A percentile compares a stretch with the other conserved stretches of the same genome.
Evolutionary conservation across 1,140 invertebrate species (phyloP).

Genomic region (Solenopsis invicta): DNA sequence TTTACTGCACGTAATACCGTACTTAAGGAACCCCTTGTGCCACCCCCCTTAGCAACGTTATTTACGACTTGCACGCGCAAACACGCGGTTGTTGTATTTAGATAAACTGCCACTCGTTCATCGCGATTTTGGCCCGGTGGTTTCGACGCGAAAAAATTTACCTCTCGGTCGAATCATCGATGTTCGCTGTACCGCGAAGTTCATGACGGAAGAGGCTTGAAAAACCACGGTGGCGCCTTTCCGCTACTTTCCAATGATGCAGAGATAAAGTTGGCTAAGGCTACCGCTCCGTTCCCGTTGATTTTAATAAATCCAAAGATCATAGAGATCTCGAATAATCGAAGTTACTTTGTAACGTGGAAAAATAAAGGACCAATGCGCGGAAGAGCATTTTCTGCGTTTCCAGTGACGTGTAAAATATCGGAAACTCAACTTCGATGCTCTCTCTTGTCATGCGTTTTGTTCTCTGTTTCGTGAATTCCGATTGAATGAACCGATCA

Average conservation of each 20-base stretch:
- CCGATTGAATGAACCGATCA: constrained; percentile 65
- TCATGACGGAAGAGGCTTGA: neutral
- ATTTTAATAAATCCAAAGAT: neutral
- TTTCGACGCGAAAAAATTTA: neutral
- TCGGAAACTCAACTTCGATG: constrained; percentile 28
- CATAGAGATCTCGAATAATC: neutral
- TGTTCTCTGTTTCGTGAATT: constrained; percentile 64
- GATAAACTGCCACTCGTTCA: constrained; percentile 43
- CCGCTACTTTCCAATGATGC: neutral
- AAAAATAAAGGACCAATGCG: neutral
- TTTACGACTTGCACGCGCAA: constrained; percentile 41
- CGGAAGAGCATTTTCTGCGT: neutral
- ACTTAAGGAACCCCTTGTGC: constrained; percentile 9
- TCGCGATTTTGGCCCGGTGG: constrained; percentile 2
- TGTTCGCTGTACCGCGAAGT: neutral
- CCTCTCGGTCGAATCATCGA: no score
- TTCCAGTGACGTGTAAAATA: neutral
- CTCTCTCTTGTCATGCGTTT: constrained; percentile 12
- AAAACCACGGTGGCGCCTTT: neutral
- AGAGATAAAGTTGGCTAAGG: neutral
- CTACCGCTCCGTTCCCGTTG: neutral
- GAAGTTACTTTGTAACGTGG: neutral
- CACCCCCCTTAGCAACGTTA: constrained; percentile 17
- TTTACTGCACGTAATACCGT: constrained; percentile 55
- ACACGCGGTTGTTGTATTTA: constrained; percentile 44